A percentile compares a stretch with the other conserved stretches of the same genome.
phyloP scores from a whole-genome alignment of 30 jellyfish, hydroid and myxozoan species.

The Mastigias papua region DNA sequence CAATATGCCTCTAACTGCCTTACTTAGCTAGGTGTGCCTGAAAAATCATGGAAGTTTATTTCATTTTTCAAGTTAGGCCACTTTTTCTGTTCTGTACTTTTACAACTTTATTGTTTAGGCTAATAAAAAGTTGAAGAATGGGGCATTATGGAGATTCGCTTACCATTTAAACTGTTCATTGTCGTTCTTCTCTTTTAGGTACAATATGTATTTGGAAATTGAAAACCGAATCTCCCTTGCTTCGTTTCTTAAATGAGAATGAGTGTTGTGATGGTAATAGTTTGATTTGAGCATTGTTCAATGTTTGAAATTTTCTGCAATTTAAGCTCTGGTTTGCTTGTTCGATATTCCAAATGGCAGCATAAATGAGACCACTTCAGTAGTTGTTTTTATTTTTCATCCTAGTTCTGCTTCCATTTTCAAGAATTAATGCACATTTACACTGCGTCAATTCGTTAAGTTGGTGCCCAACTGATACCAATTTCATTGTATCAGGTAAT shows the following conservation, averaged over 20 bases:
- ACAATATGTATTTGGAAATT: conserved; percentile 76
- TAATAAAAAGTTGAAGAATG: too few species aligned
- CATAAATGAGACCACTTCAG: neutral
- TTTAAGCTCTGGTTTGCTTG: neutral
- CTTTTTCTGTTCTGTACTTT: too few species aligned
- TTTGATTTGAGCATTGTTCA: neutral
- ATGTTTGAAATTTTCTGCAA: too few species aligned
- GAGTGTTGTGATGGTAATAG: neutral
- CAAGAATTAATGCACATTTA: conserved; percentile 59
- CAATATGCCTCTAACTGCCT: too few species aligned
- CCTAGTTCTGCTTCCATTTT: conserved; percentile 69
- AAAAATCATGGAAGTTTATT: too few species aligned
- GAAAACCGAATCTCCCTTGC: conserved; percentile 36
- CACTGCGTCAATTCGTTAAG: conserved; percentile 35
- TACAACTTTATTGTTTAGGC: too few species aligned
- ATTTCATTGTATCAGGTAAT: conserved; percentile 77
- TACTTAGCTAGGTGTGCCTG: too few species aligned
- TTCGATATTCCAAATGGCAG: too few species aligned
- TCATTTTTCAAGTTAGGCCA: too few species aligned
- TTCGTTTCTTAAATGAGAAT: neutral
- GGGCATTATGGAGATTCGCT: too few species aligned
- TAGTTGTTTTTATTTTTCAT: neutral
- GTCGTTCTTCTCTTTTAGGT: conserved; percentile 37
- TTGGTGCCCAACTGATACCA: conserved; percentile 77
- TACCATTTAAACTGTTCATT: too few species aligned